A percentile compares a stretch with the other conserved stretches of the same genome.
Evolutionary conservation across 92 coral and sea anemone genomes (phyloP).

Genomic region (Zoanthus sansibaricus): DNA sequence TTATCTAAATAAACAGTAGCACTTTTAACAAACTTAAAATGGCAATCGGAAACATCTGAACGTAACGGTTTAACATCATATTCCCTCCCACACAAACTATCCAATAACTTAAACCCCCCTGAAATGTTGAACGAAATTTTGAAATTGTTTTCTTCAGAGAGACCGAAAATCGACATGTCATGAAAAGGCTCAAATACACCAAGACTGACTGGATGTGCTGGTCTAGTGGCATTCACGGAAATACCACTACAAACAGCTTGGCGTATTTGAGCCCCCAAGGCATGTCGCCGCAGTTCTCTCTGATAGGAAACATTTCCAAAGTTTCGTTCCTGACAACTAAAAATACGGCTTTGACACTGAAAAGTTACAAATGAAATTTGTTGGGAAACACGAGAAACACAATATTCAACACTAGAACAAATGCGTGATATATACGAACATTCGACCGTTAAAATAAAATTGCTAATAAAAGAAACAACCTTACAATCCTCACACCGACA

Average conservation of each 20-base stretch:
- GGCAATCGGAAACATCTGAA: constrained; percentile 33
- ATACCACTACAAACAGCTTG: constrained; percentile 57
- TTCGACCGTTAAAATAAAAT: not conserved
- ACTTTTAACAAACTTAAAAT: constrained; percentile 50
- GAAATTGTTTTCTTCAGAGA: too few relatives aligned
- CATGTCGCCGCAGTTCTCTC: constrained; percentile 57
- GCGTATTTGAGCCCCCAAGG: constrained; percentile 52
- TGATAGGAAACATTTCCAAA: constrained; percentile 53
- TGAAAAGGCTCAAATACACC: constrained; percentile 19
- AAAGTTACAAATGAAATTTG: constrained; percentile 14
- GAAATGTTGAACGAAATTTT: constrained; percentile 19
- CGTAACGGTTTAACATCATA: constrained; percentile 57
- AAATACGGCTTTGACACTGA: constrained; percentile 31
- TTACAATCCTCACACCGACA: constrained; percentile 22
- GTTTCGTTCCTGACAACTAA: constrained; percentile 51
- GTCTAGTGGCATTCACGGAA: constrained; percentile 58
- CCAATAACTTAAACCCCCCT: constrained; percentile 28
- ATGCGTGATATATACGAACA: constrained; percentile 4
- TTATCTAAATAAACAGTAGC: constrained; percentile 54
- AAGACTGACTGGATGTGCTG: constrained; percentile 42
- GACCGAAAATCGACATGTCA: constrained; percentile 15
- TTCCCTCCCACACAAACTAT: constrained; percentile 53
- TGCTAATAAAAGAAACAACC: constrained; percentile 11
- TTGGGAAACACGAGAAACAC: constrained; percentile 6
- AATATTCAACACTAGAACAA: not conserved